These are phyloP conservation scores for Scomber colias DNA, from an alignment of 2,113 vertebrate genomes.

Conservation along the genomic window DNA sequence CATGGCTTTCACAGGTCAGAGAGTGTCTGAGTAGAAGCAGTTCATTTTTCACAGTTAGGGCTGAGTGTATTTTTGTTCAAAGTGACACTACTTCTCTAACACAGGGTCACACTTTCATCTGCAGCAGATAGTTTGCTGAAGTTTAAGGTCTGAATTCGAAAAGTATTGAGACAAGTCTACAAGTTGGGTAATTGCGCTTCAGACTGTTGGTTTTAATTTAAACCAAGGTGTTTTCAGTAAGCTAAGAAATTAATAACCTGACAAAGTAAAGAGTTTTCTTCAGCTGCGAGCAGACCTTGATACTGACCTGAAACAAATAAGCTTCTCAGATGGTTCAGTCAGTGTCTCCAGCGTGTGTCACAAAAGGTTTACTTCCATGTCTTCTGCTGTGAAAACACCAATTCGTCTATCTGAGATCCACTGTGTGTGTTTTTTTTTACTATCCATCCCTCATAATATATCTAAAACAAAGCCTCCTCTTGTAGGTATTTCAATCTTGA, in stretches of 20 bases:
- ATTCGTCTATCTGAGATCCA: slow-evolving; percentile 17
- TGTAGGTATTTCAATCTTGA: not conserved
- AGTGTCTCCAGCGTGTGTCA: slow-evolving; percentile 37
- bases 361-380: slow-evolving; percentile 38
- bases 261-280: slow-evolving; percentile 46
- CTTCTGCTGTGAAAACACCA: slow-evolving; percentile 37
- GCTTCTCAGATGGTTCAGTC: slow-evolving; percentile 34
- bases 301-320: slow-evolving; percentile 52
- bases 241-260: slow-evolving; percentile 57
- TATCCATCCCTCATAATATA: not conserved
- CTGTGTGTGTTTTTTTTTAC: not conserved
- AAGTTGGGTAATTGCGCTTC: slow-evolving; percentile 4
- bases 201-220: slow-evolving; percentile 52
- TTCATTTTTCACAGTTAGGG: not conserved
- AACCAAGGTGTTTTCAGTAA: slow-evolving; percentile 45
- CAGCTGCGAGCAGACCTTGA: slow-evolving; percentile 12
- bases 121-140: not conserved
- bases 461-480: not conserved
- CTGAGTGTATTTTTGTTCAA: not conserved
- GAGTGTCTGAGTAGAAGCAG: not conserved
- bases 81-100: not conserved
- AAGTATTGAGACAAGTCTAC: slow-evolving; percentile 15
- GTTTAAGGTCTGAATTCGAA: slow-evolving; percentile 27
- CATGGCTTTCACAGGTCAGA: not conserved
- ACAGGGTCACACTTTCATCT: not conserved